phyloP scores from a whole-genome alignment of 2,888 invertebrate species.

The Drosophila quinaria region DNA sequence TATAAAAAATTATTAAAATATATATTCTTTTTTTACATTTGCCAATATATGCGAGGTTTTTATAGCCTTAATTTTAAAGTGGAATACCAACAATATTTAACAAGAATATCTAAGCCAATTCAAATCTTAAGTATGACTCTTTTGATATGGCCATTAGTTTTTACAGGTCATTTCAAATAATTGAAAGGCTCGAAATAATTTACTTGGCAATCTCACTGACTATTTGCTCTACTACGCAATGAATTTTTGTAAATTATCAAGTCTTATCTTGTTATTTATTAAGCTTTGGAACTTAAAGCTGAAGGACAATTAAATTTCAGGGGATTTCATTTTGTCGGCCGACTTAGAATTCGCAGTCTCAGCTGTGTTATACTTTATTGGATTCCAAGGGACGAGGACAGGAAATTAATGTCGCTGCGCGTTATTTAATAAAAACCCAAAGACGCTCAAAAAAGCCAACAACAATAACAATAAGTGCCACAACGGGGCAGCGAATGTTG shows the following conservation, averaged over 20 bases:
- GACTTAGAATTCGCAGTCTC: conserved; percentile 30
- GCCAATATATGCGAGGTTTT: not conserved
- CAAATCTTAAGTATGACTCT: not conserved
- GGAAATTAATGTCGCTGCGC: conserved; percentile 64
- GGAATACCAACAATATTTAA: not conserved
- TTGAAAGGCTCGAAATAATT: not conserved
- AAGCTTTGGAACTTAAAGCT: conserved; percentile 24
- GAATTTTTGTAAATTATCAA: conserved; percentile 19
- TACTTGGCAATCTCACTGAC: not conserved
- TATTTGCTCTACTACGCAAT: not conserved
- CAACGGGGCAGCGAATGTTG: conserved; percentile 66
- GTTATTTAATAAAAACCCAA: conserved; percentile 70
- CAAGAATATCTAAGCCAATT: not conserved
- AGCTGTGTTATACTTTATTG: conserved; percentile 64
- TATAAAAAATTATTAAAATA: not conserved
- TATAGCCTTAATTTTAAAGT: not conserved
- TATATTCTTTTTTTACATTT: not conserved
- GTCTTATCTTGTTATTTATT: conserved; percentile 16
- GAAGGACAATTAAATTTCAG: conserved; percentile 5
- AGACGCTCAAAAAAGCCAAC: conserved; percentile 25
- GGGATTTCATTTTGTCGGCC: conserved; percentile 23
- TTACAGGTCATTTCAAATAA: not conserved
- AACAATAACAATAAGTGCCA: conserved; percentile 31
- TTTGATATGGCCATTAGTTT: not conserved
- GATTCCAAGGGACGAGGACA: conserved; percentile 46